phyloP scores from a whole-genome alignment of 2,797 vertebrate species.

The Sebastes itinus region DNA sequence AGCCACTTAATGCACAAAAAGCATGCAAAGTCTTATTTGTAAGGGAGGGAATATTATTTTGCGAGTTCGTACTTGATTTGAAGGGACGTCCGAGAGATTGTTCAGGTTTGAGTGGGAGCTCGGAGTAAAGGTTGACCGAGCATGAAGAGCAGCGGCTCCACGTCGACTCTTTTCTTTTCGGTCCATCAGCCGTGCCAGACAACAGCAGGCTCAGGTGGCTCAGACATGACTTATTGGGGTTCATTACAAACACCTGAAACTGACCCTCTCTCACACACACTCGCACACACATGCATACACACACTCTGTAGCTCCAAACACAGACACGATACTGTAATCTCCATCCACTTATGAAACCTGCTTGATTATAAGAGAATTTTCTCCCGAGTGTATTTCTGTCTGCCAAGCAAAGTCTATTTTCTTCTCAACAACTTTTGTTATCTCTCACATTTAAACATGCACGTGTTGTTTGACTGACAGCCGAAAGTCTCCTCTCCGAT shows the following conservation, averaged over 20 bases:
- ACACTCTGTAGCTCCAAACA: neutral
- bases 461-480: constrained; percentile 14
- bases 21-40: neutral
- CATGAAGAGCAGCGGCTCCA: constrained; percentile 24
- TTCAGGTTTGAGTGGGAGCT: neutral
- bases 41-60: neutral
- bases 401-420: neutral
- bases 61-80: neutral
- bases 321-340: neutral
- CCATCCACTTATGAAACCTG: neutral
- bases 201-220: constrained; percentile 55
- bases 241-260: constrained; percentile 72
- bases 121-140: constrained; percentile 50
- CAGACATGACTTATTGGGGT: constrained; percentile 64
- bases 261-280: constrained; percentile 12
- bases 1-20: neutral
- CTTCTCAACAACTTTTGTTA: neutral
- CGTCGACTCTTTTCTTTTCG: constrained; percentile 41
- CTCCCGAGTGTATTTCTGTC: neutral
- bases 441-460: neutral
- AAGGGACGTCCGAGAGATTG: neutral
- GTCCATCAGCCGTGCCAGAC: constrained; percentile 25
- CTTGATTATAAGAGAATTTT: neutral
- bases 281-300: neutral
- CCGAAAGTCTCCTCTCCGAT: constrained; percentile 14